Conservation (phyloP, 2,797 vertebrate species). For the Amniataba percoides region DNA sequence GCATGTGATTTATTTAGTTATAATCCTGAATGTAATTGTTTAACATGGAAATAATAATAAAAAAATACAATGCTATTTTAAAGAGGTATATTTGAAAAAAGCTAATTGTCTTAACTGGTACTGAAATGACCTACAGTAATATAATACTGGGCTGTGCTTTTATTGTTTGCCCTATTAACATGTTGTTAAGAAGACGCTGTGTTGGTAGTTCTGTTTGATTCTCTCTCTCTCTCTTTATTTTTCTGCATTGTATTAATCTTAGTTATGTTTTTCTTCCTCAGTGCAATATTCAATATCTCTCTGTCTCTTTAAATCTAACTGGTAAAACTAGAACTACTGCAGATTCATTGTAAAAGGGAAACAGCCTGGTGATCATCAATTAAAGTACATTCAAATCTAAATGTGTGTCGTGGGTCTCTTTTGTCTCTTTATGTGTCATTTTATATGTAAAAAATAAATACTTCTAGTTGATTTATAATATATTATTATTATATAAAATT, state of each 20-base stretch:
- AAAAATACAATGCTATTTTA: constrained; percentile 84
- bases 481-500: too few relatives aligned
- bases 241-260: constrained; percentile 86
- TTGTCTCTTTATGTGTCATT: not conserved
- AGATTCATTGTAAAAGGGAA: constrained; percentile 88
- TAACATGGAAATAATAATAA: constrained; percentile 83
- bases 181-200: constrained; percentile 89
- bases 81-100: constrained; percentile 85
- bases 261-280: constrained; percentile 83
- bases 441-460: not conserved
- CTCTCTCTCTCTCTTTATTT: constrained; percentile 49
- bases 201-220: constrained; percentile 80
- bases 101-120: constrained; percentile 90
- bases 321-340: constrained; percentile 86
- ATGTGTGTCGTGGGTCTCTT: not conserved
- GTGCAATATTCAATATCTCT: constrained; percentile 87
- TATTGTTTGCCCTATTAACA: constrained; percentile 82
- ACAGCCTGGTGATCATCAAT: constrained; percentile 86
- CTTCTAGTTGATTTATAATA: not conserved
- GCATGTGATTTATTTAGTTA: constrained; percentile 93
- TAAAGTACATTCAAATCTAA: constrained; percentile 83
- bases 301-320: constrained; percentile 84
- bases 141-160: constrained; percentile 87
- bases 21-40: constrained; percentile 93
- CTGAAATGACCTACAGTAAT: constrained; percentile 86